These are phyloP conservation scores for Hirtodrosophila alboralis DNA, from an alignment of 2,888 invertebrate species.

Conservation along the genomic window DNA sequence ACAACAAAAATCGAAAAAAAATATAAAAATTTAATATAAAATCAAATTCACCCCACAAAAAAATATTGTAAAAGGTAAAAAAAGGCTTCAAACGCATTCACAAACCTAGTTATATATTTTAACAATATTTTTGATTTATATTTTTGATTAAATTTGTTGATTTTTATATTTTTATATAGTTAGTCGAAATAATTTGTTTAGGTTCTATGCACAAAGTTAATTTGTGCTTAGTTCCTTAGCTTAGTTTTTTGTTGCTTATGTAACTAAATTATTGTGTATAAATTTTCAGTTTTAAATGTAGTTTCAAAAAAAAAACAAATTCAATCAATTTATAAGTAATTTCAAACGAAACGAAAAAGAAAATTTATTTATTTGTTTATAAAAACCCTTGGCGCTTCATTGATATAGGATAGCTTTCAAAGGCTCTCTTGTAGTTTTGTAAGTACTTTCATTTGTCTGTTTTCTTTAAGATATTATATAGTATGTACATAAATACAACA, in stretches of 20 bases:
- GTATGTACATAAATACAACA: slow-evolving; percentile 24
- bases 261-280: slow-evolving; percentile 13
- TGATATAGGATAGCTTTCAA: slow-evolving; percentile 84
- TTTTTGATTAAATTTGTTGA: slow-evolving; percentile 8
- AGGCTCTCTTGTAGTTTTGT: slow-evolving; percentile 85
- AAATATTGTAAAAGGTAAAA: slow-evolving; percentile 78
- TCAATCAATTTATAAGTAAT: slow-evolving; percentile 40
- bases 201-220: slow-evolving; percentile 9
- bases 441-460: slow-evolving; percentile 84
- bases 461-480: slow-evolving; percentile 67
- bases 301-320: slow-evolving; percentile 29
- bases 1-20: slow-evolving; percentile 35
- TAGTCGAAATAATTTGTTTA: slow-evolving; percentile 12
- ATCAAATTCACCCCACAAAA: slow-evolving; percentile 69
- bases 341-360: slow-evolving; percentile 85
- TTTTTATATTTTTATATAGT: slow-evolving; percentile 16
- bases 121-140: slow-evolving; percentile 22
- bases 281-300: slow-evolving; percentile 34
- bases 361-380: slow-evolving; percentile 90
- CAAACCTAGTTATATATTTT: slow-evolving; percentile 59
- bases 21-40: slow-evolving; percentile 28
- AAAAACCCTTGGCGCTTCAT: slow-evolving; percentile 85
- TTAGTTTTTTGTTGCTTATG: slow-evolving; percentile 13
- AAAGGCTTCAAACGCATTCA: slow-evolving; percentile 73
- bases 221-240: slow-evolving; percentile 31